Base-by-base conservation (phyloP, 2,113 vertebrate species). In the Sinocyclocheilus grahami region DNA sequence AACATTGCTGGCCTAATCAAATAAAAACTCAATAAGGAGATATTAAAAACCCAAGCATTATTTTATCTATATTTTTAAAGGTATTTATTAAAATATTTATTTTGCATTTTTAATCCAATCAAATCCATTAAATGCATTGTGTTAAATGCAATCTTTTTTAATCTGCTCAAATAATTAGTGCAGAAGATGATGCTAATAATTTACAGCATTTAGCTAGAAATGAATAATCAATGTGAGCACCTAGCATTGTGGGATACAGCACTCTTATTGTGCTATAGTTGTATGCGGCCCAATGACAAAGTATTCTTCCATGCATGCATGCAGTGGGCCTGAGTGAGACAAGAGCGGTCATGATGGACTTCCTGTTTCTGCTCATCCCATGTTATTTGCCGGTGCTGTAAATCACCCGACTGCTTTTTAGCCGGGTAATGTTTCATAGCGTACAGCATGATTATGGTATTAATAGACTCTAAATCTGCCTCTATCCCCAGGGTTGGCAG, bases 401-500 rank as follows among this genome's bases (percentile, higher is more conserved):
- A 95, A 95, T 95, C 92, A 94, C 82, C 27, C 7, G 37, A 76
- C 87, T 82, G 33, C 85, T 90, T 89, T 91, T 89, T 85, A 84
- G 63, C 14, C 69, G 87, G 82, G 92, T 92, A 92, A 93, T 93
- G 91, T 93, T 91, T 90, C 90, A 89, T 88, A 86, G 84, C 89
- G 87, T 87, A 79, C 90, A 90, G 92, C 89, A 91, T 95, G 95
- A 94, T 95, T 93, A 95, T 94, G 93, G 93, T 95, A 94, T 95
- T 96, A 95, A 95, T 94, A 92, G 92, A 92, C 92, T 92, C 92
- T 90, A 88, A 94, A 94, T 90, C 93, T 93, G 89, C 92, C 87
- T 93, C 88, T 88, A 91, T 89, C 85, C 87, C 63, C 91, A 99
- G 97, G 89, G 92, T 95, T 91, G 96, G 96, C 79, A 94, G 95